A percentile compares a stretch with the other conserved stretches of the same genome.
phyloP scores from a whole-genome alignment of 2,113 vertebrate species.

The Pimephales promelas region DNA sequence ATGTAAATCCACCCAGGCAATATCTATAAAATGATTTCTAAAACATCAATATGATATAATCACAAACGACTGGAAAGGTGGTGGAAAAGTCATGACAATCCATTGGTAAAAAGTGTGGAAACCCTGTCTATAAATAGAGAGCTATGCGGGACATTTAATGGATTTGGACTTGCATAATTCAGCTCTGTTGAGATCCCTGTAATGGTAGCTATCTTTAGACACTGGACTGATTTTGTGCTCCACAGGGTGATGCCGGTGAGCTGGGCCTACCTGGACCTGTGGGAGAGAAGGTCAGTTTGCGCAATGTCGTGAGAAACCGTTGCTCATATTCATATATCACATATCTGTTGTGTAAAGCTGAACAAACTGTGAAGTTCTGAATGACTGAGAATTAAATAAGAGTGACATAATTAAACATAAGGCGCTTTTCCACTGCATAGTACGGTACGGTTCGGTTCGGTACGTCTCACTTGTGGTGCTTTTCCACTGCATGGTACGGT shows the following conservation, averaged over 20 bases:
- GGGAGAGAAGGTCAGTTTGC: conserved; percentile 83
- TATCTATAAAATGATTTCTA: neutral
- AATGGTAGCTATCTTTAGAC: conserved; percentile 47
- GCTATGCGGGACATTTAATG: conserved; percentile 38
- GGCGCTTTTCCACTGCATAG: too few relatives aligned
- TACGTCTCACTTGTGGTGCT: too few relatives aligned
- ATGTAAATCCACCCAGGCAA: neutral
- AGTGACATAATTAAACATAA: too few relatives aligned
- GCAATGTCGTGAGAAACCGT: neutral
- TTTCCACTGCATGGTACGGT: too few relatives aligned
- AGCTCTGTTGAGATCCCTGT: conserved; percentile 10
- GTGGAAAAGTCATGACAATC: neutral
- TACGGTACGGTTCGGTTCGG: too few relatives aligned
- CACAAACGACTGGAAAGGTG: neutral
- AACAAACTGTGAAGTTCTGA: neutral
- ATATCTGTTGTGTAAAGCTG: neutral
- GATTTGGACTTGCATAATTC: conserved; percentile 51
- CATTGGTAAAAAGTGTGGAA: neutral
- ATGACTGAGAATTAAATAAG: neutral
- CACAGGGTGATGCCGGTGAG: conserved; percentile 83
- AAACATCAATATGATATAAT: neutral
- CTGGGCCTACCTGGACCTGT: conserved; percentile 82
- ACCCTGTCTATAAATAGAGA: neutral
- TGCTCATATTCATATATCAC: neutral
- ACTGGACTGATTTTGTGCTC: conserved; percentile 28